phyloP scores from a whole-genome alignment of 2,113 vertebrate genomes.

The Eleginops maclovinus region DNA sequence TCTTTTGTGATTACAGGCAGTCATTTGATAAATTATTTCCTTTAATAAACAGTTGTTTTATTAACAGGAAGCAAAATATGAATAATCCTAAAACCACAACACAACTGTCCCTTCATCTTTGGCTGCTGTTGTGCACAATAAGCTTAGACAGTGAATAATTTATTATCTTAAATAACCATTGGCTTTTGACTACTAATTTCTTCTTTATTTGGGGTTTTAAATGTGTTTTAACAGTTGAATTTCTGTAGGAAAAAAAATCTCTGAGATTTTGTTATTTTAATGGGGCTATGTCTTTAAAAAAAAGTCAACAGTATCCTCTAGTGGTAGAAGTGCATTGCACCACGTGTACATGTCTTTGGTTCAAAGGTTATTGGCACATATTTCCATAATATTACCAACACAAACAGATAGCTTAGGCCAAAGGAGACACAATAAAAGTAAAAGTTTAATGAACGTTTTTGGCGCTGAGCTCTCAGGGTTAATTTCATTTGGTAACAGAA shows the following conservation, averaged over 20 bases:
- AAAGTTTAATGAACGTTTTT: too few relatives aligned
- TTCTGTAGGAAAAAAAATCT: slow-evolving; percentile 2
- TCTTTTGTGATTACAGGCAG: background rate
- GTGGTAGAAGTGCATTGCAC: slow-evolving; percentile 54
- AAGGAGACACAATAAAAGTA: too few relatives aligned
- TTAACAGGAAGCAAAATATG: background rate
- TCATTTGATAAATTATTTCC: background rate
- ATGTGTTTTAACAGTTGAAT: background rate
- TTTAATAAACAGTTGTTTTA: background rate
- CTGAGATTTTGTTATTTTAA: background rate
- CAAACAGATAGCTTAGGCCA: background rate
- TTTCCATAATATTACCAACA: slow-evolving; percentile 5
- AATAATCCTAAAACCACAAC: background rate
- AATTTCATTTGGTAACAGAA: background rate
- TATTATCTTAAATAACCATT: background rate
- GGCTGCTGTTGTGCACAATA: background rate
- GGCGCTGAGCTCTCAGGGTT: background rate
- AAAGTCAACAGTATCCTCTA: slow-evolving; percentile 82
- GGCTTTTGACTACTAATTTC: background rate
- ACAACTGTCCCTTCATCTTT: background rate
- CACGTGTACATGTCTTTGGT: background rate
- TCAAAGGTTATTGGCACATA: slow-evolving; percentile 25
- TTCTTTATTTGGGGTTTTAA: background rate
- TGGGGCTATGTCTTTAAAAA: background rate
- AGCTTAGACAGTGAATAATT: background rate